These are phyloP conservation scores for Clytia hemisphaerica DNA, from an alignment of 30 jellyfish, hydroid and myxozoan genomes.

Conservation along the genomic window DNA sequence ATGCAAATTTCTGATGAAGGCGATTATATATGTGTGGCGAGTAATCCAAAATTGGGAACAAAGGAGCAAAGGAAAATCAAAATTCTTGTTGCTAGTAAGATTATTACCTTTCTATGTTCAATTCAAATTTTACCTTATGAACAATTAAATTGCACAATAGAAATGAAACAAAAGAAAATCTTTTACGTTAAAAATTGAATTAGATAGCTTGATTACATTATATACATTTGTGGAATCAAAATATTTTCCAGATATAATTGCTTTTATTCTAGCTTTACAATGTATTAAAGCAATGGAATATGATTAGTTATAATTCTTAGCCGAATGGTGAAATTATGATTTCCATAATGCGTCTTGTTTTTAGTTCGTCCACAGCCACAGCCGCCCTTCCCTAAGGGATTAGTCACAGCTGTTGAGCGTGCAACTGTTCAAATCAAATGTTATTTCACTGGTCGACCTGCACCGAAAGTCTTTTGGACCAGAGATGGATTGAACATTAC, in stretches of 20 bases:
- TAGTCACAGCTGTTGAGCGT: constrained; percentile 14
- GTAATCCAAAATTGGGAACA: constrained; percentile 15
- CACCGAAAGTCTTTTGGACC: constrained; percentile 46
- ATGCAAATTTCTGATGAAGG: constrained; percentile 51
- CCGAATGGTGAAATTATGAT: too few species aligned
- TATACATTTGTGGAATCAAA: too few species aligned
- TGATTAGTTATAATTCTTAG: too few species aligned
- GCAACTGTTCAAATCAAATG: constrained; percentile 23
- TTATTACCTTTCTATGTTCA: neutral
- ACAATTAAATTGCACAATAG: too few species aligned
- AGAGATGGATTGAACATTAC: constrained; percentile 30
- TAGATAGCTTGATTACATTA: too few species aligned
- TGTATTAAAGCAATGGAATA: too few species aligned
- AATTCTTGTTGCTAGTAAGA: constrained; percentile 33
- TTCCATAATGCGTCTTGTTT: neutral
- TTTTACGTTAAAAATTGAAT: too few species aligned
- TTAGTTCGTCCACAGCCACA: constrained; percentile 25
- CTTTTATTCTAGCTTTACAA: too few species aligned
- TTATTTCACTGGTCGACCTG: constrained; percentile 23
- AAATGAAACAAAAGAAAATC: too few species aligned
- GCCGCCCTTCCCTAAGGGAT: constrained; percentile 11
- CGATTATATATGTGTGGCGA: constrained; percentile 69
- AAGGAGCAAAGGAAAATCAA: constrained; percentile 12
- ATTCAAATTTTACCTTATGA: too few species aligned
- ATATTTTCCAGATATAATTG: too few species aligned